phyloP scores from a whole-genome alignment of 2,888 invertebrate genomes.

The Invenusta paracnida region DNA sequence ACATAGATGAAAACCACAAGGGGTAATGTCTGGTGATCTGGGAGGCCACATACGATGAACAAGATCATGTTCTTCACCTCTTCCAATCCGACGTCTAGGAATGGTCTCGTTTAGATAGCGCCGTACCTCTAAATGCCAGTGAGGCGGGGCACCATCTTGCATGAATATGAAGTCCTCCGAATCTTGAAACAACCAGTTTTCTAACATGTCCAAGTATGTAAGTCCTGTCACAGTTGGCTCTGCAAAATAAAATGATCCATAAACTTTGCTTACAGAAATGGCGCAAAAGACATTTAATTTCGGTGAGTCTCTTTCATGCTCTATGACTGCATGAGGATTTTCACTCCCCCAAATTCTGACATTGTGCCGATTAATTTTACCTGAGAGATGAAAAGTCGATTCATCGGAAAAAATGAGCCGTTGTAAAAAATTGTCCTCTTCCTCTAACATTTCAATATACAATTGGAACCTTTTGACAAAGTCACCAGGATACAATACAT shows the following conservation, averaged over 20 bases:
- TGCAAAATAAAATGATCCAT: conserved; percentile 4
- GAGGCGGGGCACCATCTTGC: conserved; percentile 5
- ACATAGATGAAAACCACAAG: not conserved
- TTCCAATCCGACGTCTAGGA: not conserved
- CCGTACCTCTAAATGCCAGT: not conserved
- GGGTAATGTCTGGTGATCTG: not conserved
- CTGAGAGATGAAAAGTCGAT: not conserved
- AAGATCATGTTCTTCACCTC: not conserved
- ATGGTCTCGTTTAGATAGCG: not conserved
- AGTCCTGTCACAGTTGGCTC: not conserved
- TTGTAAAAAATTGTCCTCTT: not conserved
- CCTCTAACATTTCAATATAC: not conserved
- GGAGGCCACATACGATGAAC: not conserved
- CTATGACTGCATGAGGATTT: not conserved
- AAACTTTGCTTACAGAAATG: not conserved
- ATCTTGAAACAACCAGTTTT: conserved; percentile 3
- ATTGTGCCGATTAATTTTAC: not conserved
- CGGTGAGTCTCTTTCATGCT: conserved; percentile 1
- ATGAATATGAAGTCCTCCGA: conserved; percentile 1
- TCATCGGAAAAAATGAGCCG: not conserved
- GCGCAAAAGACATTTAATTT: conserved; percentile 6
- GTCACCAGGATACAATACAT: not conserved
- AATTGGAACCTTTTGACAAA: not conserved
- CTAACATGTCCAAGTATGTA: not conserved
- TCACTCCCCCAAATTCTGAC: not conserved